Percentiles rank a stretch among this genome's conserved stretches.
phyloP scores from a whole-genome alignment of 1,140 invertebrate genomes.

The Drosophila varians region DNA sequence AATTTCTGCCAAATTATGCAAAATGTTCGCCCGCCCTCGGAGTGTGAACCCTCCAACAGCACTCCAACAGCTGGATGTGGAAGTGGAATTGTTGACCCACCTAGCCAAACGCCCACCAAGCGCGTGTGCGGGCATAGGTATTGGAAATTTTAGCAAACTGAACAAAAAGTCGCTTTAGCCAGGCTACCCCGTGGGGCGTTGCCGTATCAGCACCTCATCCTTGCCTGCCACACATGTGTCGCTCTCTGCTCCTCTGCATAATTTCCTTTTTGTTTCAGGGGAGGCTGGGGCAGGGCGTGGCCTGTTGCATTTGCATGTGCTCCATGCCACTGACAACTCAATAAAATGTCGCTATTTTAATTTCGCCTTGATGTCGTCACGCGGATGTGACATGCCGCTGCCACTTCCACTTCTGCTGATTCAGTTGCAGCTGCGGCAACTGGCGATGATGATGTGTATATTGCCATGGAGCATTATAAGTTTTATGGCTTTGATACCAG shows the following conservation, averaged over 20 bases:
- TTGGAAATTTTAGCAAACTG: conserved; percentile 49
- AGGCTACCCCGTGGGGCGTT: conserved; percentile 57
- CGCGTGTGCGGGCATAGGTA: conserved; percentile 49
- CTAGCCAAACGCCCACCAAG: conserved; percentile 36
- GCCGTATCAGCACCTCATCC: conserved; percentile 72
- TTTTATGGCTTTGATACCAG: conserved; percentile 63
- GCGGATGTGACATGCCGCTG: conserved; percentile 54
- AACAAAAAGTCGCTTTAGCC: conserved; percentile 11
- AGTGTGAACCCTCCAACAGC: conserved; percentile 40
- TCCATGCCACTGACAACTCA: conserved; percentile 73
- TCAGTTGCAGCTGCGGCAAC: conserved; percentile 42
- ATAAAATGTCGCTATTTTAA: conserved; percentile 80
- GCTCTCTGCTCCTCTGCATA: conserved; percentile 24
- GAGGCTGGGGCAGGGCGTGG: conserved; percentile 51
- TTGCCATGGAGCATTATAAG: conserved; percentile 57
- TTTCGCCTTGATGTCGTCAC: conserved; percentile 61
- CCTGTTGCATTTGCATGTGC: conserved; percentile 61
- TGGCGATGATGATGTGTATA: conserved; percentile 73
- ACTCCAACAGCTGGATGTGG: too few species aligned
- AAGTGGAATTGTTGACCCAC: conserved; percentile 16
- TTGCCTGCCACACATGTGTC: conserved; percentile 31
- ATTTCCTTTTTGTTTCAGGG: conserved; percentile 17
- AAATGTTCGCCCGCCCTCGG: conserved; percentile 42
- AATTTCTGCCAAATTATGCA: conserved; percentile 79
- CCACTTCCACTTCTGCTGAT: conserved; percentile 33